Evolutionary conservation across 1,140 invertebrate species (phyloP).

Genomic region (Drosophila mojavensis): DNA sequence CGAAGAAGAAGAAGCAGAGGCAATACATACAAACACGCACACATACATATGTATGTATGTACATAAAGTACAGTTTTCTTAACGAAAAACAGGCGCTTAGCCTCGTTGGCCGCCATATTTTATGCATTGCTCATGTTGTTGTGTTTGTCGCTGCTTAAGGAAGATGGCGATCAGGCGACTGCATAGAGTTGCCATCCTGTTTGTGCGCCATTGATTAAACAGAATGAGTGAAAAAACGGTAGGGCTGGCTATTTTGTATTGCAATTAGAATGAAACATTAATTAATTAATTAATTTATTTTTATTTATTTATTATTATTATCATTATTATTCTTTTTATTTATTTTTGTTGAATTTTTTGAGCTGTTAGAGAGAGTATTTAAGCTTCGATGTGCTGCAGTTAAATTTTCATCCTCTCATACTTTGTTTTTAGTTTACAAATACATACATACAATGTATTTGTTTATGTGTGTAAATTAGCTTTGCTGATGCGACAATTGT

Average conservation of each 20-base stretch:
- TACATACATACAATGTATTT: neutral
- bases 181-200: constrained; percentile 16
- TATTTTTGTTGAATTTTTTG: too few relatives aligned
- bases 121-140: constrained; percentile 1
- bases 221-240: neutral
- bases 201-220: neutral
- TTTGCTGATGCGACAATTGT: constrained; percentile 30
- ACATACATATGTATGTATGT: neutral
- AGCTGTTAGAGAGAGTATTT: neutral
- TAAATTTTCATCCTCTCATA: neutral
- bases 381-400: neutral
- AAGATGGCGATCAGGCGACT: constrained; percentile 30
- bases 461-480: constrained; percentile 25
- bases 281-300: too few relatives aligned
- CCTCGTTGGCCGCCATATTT: constrained; percentile 23
- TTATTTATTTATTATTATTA: too few relatives aligned
- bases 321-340: too few relatives aligned
- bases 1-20: neutral
- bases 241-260: neutral
- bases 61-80: constrained; percentile 29
- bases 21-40: neutral
- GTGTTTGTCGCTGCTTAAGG: neutral
- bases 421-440: constrained; percentile 2
- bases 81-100: constrained; percentile 6
- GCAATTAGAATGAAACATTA: too few relatives aligned